phyloP scores from a whole-genome alignment of 1,140 invertebrate species.

The Drosophila busckii region DNA sequence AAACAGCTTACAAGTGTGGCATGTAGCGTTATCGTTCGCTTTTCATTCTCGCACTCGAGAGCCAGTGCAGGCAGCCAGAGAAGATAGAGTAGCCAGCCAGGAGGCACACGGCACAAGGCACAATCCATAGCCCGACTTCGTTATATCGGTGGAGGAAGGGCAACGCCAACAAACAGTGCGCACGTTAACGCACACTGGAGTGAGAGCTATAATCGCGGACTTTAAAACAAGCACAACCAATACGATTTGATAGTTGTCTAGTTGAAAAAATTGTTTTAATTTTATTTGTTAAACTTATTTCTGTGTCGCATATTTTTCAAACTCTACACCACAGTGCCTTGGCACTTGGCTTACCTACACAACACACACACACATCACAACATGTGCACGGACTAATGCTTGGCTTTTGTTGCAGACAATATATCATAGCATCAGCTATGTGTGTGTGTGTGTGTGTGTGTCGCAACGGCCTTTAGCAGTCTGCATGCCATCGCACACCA shows the following conservation, averaged over 20 bases:
- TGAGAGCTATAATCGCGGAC: background rate
- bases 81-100: background rate
- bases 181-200: slow-evolving; percentile 5
- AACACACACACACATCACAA: slow-evolving; percentile 17
- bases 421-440: slow-evolving; percentile 69
- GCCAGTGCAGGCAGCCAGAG: slow-evolving; percentile 13
- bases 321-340: slow-evolving; percentile 26
- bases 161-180: too few relatives aligned
- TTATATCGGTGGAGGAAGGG: slow-evolving; percentile 4
- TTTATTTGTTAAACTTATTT: background rate
- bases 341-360: slow-evolving; percentile 12
- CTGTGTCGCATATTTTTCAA: too few relatives aligned
- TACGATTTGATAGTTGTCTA: background rate
- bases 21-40: slow-evolving; percentile 71
- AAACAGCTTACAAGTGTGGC: slow-evolving; percentile 74
- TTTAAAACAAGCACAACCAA: background rate
- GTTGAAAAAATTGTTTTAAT: background rate
- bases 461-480: slow-evolving; percentile 22
- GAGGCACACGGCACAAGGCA: slow-evolving; percentile 14
- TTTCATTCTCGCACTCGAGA: slow-evolving; percentile 60
- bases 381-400: slow-evolving; percentile 33
- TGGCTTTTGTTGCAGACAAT: slow-evolving; percentile 75
- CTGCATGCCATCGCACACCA: too few relatives aligned
- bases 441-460: slow-evolving; percentile 31
- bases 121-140: too few relatives aligned